These are phyloP conservation scores for Gonioctena quinquepunctata DNA, from an alignment of 1,140 invertebrate species.

Conservation along the genomic window DNA sequence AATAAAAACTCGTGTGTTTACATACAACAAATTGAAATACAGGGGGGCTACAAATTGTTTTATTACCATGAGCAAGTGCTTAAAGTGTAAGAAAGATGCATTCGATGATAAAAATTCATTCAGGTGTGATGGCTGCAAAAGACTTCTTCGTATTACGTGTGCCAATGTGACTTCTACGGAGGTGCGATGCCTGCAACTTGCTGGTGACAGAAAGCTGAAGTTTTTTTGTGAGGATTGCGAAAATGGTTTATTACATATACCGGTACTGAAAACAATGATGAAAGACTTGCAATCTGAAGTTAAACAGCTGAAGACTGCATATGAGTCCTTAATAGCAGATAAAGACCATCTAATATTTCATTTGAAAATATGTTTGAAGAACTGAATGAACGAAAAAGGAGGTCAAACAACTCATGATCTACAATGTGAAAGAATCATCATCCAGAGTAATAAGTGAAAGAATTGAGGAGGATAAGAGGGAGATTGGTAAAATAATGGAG, in stretches of 20 bases:
- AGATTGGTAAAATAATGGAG: no score
- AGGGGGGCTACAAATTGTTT: no score
- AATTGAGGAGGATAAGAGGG: no score
- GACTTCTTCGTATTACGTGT: background rate
- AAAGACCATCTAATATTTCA: no score
- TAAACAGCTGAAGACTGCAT: background rate
- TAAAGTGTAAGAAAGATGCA: background rate
- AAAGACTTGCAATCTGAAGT: background rate
- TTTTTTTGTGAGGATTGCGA: background rate
- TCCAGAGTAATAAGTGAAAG: no score
- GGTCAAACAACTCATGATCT: no score
- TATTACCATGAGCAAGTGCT: background rate
- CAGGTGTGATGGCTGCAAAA: background rate
- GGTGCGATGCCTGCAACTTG: background rate
- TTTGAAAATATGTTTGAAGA: no score
- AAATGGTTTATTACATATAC: background rate
- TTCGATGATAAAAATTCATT: constrained; percentile 4
- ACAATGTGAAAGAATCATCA: no score
- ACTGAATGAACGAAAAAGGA: no score
- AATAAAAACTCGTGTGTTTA: no score
- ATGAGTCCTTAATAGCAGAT: no score
- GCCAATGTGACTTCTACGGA: background rate
- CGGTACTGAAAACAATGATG: background rate
- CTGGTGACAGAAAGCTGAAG: background rate
- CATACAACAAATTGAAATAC: no score